phyloP scores from a whole-genome alignment of 1,140 invertebrate species.

The Delia radicum region DNA sequence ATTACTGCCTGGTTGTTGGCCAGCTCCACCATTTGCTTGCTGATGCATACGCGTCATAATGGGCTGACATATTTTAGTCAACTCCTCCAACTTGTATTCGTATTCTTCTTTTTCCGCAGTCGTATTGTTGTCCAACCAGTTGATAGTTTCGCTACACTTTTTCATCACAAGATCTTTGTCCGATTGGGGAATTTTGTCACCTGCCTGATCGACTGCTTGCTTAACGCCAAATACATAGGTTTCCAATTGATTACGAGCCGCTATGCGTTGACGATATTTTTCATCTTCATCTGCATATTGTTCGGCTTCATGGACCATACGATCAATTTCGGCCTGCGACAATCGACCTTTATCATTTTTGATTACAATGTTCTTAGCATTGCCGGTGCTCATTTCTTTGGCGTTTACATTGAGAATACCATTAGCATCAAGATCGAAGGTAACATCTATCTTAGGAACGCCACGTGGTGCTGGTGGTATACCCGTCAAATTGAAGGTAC shows the following conservation, averaged over 20 bases:
- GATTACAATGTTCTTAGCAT: conserved; percentile 75
- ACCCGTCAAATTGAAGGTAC: conserved; percentile 75
- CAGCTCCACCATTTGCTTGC: conserved; percentile 21
- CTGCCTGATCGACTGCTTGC: conserved; percentile 58
- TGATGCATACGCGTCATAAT: conserved; percentile 62
- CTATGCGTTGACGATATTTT: conserved; percentile 66
- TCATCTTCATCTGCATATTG: conserved; percentile 64
- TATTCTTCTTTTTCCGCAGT: conserved; percentile 67
- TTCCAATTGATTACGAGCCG: conserved; percentile 65
- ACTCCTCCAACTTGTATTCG: conserved; percentile 61
- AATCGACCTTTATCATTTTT: conserved; percentile 82
- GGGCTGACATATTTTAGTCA: conserved; percentile 59
- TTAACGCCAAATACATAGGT: conserved; percentile 74
- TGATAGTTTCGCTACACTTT: conserved; percentile 59
- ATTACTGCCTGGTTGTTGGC: neutral
- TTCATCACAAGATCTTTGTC: conserved; percentile 66
- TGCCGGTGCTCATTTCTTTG: conserved; percentile 60
- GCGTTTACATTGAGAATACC: conserved; percentile 67
- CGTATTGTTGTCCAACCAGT: conserved; percentile 67
- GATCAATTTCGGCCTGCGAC: conserved; percentile 78
- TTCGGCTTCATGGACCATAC: conserved; percentile 48
- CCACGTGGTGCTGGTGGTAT: conserved; percentile 81
- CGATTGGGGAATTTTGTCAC: conserved; percentile 63
- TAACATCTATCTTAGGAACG: conserved; percentile 74
- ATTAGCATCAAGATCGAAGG: conserved; percentile 65